Percentiles rank a stretch among this genome's conserved stretches.
Evolutionary conservation across 2,888 invertebrate species (phyloP).

Genomic region (Petrolisthes manimaculis): DNA sequence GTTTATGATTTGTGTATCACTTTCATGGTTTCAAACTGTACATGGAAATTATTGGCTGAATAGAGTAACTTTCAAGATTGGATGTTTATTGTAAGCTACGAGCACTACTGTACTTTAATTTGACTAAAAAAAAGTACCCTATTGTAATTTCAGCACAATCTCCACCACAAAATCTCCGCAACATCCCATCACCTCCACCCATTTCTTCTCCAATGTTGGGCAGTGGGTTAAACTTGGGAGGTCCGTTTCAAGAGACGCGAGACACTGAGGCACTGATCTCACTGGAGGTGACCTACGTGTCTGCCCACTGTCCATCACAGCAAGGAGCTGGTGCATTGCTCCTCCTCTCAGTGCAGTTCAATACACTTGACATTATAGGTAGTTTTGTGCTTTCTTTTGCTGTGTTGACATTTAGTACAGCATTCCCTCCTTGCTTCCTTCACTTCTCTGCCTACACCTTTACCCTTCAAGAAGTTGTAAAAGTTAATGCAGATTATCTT

Average conservation of each 20-base stretch:
- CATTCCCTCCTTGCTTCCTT: neutral
- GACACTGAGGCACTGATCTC: slow-evolving; percentile 74
- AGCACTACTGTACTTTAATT: neutral
- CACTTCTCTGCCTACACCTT: too few species aligned
- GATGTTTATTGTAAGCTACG: neutral
- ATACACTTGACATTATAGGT: slow-evolving; percentile 94
- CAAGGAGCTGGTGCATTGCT: slow-evolving; percentile 71
- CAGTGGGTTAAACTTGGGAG: slow-evolving; percentile 75
- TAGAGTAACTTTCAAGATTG: neutral
- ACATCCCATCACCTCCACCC: slow-evolving; percentile 43
- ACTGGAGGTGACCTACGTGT: slow-evolving; percentile 84
- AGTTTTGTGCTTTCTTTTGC: slow-evolving; percentile 67
- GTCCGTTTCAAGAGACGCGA: slow-evolving; percentile 21
- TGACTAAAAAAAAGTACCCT: neutral
- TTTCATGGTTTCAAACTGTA: too few species aligned
- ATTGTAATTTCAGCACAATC: slow-evolving; percentile 27
- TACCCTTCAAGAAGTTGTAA: too few species aligned
- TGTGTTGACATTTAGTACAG: neutral
- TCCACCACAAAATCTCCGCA: slow-evolving; percentile 35
- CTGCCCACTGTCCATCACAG: slow-evolving; percentile 65
- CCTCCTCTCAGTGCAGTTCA: slow-evolving; percentile 90
- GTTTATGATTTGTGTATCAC: too few species aligned
- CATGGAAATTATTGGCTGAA: neutral
- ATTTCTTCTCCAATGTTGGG: slow-evolving; percentile 71
- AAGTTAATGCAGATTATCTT: too few species aligned